Percentiles rank a stretch among this genome's conserved stretches.
These are phyloP conservation scores for Sphenopsis melanotis DNA, from an alignment of 2,797 vertebrate species.

Conservation along the genomic window DNA sequence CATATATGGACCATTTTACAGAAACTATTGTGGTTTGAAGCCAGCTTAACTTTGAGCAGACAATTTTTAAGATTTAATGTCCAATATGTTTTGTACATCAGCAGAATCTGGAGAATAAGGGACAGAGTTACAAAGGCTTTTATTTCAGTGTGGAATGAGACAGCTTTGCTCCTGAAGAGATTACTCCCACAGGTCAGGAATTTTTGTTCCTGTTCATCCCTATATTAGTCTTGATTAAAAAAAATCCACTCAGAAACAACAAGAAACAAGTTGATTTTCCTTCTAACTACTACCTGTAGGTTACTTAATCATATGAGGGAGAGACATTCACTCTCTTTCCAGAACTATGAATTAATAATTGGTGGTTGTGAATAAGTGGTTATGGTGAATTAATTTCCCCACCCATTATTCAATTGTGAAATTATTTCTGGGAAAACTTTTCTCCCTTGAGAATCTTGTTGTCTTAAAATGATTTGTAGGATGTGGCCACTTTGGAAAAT, in stretches of 20 bases:
- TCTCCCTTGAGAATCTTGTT: neutral
- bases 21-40: neutral
- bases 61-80: neutral
- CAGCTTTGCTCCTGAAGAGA: neutral
- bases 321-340: neutral
- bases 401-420: neutral
- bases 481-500: neutral
- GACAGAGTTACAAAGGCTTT: neutral
- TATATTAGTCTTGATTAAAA: neutral
- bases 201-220: neutral
- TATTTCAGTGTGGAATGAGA: neutral
- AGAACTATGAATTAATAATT: neutral
- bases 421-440: neutral
- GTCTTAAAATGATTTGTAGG: neutral
- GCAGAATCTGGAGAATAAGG: neutral
- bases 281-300: neutral
- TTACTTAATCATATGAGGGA: neutral
- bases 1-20: neutral
- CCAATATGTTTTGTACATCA: neutral
- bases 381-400: neutral
- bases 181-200: neutral
- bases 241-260: neutral
- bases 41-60: neutral
- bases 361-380: neutral
- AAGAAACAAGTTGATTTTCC: neutral